Percentiles rank a stretch among this genome's conserved stretches.
Conservation (phyloP, 2,113 vertebrate species). For the Geothlypis trichas region DNA sequence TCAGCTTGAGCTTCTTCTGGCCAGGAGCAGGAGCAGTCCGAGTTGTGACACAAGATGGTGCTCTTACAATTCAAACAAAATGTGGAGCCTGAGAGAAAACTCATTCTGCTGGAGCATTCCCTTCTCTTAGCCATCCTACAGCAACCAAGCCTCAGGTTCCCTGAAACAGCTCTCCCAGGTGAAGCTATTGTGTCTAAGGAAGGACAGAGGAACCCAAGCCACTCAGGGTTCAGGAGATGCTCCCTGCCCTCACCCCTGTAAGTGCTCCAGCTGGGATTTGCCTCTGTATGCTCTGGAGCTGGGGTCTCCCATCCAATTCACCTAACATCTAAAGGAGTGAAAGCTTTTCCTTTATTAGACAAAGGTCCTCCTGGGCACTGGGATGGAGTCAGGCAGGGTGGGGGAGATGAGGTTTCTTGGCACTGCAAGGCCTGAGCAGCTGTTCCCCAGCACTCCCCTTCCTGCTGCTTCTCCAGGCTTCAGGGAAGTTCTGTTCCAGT, state of each 20-base stretch:
- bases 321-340: too few relatives aligned
- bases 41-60: slow-evolving; percentile 49
- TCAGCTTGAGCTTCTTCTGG: not conserved
- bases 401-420: not conserved
- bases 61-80: not conserved
- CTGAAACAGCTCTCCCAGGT: not conserved
- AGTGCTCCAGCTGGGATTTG: not conserved
- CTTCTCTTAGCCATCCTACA: not conserved
- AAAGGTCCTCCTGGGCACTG: not conserved
- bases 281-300: rapidly evolving
- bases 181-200: not conserved
- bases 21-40: not conserved
- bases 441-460: not conserved
- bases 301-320: not conserved
- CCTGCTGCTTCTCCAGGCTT: not conserved
- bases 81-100: rapidly evolving
- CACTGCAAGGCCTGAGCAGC: not conserved
- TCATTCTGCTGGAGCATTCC: not conserved
- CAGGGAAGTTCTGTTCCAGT: not conserved
- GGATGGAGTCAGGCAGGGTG: not conserved
- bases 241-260: not conserved
- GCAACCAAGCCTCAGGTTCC: not conserved
- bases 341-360: not conserved
- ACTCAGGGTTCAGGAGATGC: not conserved
- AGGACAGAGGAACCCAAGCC: not conserved